These are phyloP conservation scores for Chromoteleia sp. DNA, from an alignment of 2,888 invertebrate genomes.

Conservation along the genomic window DNA sequence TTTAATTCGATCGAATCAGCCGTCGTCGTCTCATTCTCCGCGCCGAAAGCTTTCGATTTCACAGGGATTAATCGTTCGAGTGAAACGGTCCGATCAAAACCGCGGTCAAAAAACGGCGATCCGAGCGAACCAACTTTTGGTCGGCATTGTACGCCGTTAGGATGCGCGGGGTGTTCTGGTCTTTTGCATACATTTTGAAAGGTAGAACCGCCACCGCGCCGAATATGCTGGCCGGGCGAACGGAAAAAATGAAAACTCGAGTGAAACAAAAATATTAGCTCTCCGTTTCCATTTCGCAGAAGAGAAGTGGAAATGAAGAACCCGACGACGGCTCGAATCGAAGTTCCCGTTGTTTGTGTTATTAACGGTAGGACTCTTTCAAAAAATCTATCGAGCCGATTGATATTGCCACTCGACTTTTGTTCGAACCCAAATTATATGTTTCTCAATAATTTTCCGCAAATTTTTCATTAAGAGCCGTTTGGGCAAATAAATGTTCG, in stretches of 20 bases:
- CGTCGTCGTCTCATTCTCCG: too few relatives aligned
- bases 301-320: conserved; percentile 50
- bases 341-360: conserved; percentile 38
- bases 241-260: conserved; percentile 54
- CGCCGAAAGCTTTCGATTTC: background rate
- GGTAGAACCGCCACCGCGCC: conserved; percentile 78
- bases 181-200: conserved; percentile 84
- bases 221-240: conserved; percentile 78
- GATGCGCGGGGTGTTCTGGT: conserved; percentile 82
- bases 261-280: conserved; percentile 75
- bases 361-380: conserved; percentile 34
- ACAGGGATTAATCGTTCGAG: background rate
- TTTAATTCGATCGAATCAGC: too few relatives aligned
- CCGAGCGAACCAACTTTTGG: conserved; percentile 73
- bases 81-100: background rate
- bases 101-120: background rate
- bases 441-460: background rate
- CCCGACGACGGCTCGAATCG: conserved; percentile 33
- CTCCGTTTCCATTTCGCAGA: conserved; percentile 44
- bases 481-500: background rate
- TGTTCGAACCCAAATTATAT: conserved; percentile 23
- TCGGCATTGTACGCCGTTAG: conserved; percentile 81
- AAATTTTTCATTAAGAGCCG: background rate
- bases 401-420: conserved; percentile 50
- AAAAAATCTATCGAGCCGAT: conserved; percentile 45